Conservation (phyloP, 2,888 invertebrate genomes). For the Crocallis elinguaria region DNA sequence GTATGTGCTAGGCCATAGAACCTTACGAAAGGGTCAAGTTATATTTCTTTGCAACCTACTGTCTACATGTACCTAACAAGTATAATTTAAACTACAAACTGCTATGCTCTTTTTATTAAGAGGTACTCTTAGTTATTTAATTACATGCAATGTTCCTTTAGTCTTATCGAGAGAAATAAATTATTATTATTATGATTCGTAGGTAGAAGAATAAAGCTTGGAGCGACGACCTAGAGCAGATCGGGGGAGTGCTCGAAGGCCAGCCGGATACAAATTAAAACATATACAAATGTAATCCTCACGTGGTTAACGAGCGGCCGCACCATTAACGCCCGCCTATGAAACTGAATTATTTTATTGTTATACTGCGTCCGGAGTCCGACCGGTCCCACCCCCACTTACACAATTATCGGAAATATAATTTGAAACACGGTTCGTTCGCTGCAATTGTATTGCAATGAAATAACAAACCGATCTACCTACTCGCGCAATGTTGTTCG, state of each 20-base stretch:
- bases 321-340: constrained; percentile 74
- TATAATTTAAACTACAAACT: too few relatives aligned
- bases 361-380: constrained; percentile 58
- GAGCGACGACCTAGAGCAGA: constrained; percentile 32
- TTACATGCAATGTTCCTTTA: too few relatives aligned
- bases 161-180: too few relatives aligned
- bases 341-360: constrained; percentile 77
- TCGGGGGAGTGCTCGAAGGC: constrained; percentile 42
- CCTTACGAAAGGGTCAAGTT: too few relatives aligned
- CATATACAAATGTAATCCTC: constrained; percentile 81
- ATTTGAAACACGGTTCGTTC: constrained; percentile 43
- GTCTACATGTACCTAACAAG: too few relatives aligned
- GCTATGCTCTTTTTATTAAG: too few relatives aligned
- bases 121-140: too few relatives aligned
- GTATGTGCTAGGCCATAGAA: too few relatives aligned
- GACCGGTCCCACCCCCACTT: constrained; percentile 52
- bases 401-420: constrained; percentile 59
- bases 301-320: constrained; percentile 73
- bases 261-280: constrained; percentile 76
- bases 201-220: constrained; percentile 16
- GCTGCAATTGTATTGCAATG: constrained; percentile 38
- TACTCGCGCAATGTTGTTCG: constrained; percentile 23
- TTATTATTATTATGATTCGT: constrained; percentile 9
- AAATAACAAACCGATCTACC: constrained; percentile 32
- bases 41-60: too few relatives aligned